A percentile compares a stretch with the other conserved stretches of the same genome.
phyloP scores from a whole-genome alignment of 2,113 vertebrate species.

The Scolopax mira region DNA sequence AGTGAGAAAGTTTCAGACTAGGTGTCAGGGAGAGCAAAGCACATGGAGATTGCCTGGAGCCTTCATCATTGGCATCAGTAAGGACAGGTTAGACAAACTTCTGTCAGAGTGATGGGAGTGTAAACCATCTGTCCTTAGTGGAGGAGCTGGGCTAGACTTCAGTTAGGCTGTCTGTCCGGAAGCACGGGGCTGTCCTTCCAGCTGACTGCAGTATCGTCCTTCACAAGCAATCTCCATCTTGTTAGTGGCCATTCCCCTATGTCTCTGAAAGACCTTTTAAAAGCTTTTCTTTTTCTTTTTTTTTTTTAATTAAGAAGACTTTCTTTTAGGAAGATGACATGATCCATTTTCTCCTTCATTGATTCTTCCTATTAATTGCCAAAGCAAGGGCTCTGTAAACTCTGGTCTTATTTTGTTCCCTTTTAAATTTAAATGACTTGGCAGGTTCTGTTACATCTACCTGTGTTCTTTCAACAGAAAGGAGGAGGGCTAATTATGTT shows the following conservation, averaged over 20 bases:
- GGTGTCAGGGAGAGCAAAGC: not conserved
- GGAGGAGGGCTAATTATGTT: not conserved
- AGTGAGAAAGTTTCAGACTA: not conserved
- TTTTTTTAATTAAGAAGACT: not conserved
- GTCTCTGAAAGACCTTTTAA: not conserved
- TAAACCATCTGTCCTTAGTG: not conserved
- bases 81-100: not conserved
- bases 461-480: not conserved
- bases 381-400: not conserved
- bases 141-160: not conserved
- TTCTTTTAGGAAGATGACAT: not conserved
- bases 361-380: not conserved
- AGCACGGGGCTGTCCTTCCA: not conserved
- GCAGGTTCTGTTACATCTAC: not conserved
- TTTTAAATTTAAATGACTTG: not conserved
- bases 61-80: accelerated
- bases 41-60: not conserved
- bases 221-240: not conserved
- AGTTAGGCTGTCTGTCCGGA: not conserved
- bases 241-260: not conserved
- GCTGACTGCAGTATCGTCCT: not conserved
- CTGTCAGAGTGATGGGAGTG: not conserved
- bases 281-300: not conserved
- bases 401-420: not conserved
- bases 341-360: not conserved